These are phyloP conservation scores for Drosophila repleta DNA, from an alignment of 1,140 invertebrate species.

Conservation along the genomic window DNA sequence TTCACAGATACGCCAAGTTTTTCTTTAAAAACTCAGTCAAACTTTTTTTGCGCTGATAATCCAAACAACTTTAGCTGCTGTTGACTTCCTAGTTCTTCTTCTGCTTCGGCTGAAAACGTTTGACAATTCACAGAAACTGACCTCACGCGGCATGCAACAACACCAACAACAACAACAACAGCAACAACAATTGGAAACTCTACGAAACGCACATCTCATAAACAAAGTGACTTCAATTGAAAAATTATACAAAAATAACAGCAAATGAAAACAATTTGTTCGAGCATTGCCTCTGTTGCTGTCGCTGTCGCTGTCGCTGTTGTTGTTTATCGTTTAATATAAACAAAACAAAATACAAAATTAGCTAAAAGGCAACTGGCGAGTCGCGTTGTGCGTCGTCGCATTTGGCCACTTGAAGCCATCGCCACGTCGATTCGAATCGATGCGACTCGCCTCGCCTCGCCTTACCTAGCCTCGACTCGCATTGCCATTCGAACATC, in stretches of 20 bases:
- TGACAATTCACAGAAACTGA: slow-evolving; percentile 61
- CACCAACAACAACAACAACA: slow-evolving; percentile 4
- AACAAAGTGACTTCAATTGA: slow-evolving; percentile 65
- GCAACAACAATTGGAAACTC: neutral
- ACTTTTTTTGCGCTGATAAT: slow-evolving; percentile 31
- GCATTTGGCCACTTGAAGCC: slow-evolving; percentile 44
- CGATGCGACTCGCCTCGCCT: slow-evolving; percentile 13
- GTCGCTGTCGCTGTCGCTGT: slow-evolving; percentile 9
- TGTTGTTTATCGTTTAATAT: slow-evolving; percentile 45
- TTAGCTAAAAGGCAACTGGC: slow-evolving; percentile 35
- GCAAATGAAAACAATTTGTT: slow-evolving; percentile 44
- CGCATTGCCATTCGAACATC: slow-evolving; percentile 50
- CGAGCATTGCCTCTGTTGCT: neutral
- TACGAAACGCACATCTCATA: slow-evolving; percentile 42
- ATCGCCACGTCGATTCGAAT: slow-evolving; percentile 40
- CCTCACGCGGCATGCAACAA: slow-evolving; percentile 44
- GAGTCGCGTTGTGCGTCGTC: slow-evolving; percentile 1
- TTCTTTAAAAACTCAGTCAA: slow-evolving; percentile 35
- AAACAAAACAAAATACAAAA: slow-evolving; percentile 46
- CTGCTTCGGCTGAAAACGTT: slow-evolving; percentile 2
- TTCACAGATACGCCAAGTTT: slow-evolving; percentile 19
- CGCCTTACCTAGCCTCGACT: slow-evolving; percentile 15
- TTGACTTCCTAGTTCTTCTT: slow-evolving; percentile 40
- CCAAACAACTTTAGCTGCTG: slow-evolving; percentile 17
- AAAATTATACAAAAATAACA: slow-evolving; percentile 64